Evolutionary conservation across 2,113 vertebrate genomes (phyloP).

Genomic region (Planiliza haematocheilus): DNA sequence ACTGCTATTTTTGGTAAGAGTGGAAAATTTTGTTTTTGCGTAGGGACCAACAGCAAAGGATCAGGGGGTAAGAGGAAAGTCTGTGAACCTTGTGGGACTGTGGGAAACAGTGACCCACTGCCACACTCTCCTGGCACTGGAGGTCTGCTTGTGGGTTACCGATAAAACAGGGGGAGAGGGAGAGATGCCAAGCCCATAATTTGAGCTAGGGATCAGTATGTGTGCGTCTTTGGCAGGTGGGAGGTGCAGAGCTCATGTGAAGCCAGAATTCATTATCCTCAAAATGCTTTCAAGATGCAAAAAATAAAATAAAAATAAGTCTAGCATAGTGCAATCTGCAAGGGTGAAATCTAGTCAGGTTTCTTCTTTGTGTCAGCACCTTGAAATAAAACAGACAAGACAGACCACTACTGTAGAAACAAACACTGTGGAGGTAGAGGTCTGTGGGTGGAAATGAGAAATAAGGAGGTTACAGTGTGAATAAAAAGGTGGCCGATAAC

Average conservation of each 20-base stretch:
- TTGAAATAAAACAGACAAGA: slow-evolving; percentile 2
- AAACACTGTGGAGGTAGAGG: slow-evolving; percentile 25
- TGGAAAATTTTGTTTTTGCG: slow-evolving; percentile 73
- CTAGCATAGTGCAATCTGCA: neutral
- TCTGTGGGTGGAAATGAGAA: slow-evolving; percentile 4
- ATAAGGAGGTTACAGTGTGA: neutral
- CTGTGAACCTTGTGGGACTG: slow-evolving; percentile 65
- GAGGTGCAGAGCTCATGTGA: slow-evolving; percentile 34
- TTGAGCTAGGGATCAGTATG: slow-evolving; percentile 56
- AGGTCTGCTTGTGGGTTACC: slow-evolving; percentile 70
- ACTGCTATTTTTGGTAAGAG: slow-evolving; percentile 74
- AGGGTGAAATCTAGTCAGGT: neutral
- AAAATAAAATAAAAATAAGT: slow-evolving; percentile 1
- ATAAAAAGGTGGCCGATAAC: neutral
- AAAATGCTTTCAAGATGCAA: slow-evolving; percentile 41
- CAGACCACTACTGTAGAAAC: neutral
- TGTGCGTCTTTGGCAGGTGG: slow-evolving; percentile 52
- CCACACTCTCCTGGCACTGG: slow-evolving; percentile 73
- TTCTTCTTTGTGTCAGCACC: slow-evolving; percentile 5
- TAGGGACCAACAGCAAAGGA: slow-evolving; percentile 59
- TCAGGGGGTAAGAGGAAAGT: slow-evolving; percentile 55
- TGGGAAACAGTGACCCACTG: slow-evolving; percentile 72
- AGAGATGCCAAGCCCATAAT: slow-evolving; percentile 68
- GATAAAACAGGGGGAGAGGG: slow-evolving; percentile 72
- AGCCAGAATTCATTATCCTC: slow-evolving; percentile 41